A percentile compares a stretch with the other conserved stretches of the same genome.
Evolutionary conservation across 37 sponge, comb jelly and placozoan species (phyloP).

Genomic region (Chondrilla cf. caribensis): DNA sequence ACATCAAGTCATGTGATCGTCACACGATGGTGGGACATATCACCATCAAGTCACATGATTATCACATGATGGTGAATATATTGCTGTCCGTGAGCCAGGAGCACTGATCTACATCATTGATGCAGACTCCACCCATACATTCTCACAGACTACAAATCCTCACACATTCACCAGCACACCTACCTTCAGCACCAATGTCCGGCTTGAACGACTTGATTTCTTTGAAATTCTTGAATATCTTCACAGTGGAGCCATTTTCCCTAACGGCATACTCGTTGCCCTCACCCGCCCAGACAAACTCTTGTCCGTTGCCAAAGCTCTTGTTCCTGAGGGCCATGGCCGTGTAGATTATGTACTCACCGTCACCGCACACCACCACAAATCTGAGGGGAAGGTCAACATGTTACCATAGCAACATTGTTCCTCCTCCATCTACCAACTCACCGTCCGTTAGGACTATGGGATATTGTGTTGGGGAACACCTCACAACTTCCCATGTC

Average conservation of each 20-base stretch:
- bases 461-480: constrained; percentile 89
- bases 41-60: too few relatives aligned
- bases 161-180: not conserved
- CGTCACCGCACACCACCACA: constrained; percentile 98
- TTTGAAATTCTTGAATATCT: constrained; percentile 95
- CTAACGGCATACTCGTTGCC: constrained; percentile 88
- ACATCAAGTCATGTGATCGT: too few relatives aligned
- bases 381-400: constrained; percentile 54
- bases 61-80: too few relatives aligned
- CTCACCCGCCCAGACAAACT: constrained; percentile 98
- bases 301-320: constrained; percentile 91
- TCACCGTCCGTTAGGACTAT: constrained; percentile 95
- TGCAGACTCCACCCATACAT: not conserved
- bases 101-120: not conserved
- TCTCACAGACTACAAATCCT: constrained; percentile 32
- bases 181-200: constrained; percentile 83
- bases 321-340: constrained; percentile 99
- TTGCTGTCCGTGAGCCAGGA: not conserved
- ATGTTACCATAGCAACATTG: not conserved
- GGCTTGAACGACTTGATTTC: constrained; percentile 93
- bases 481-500: constrained; percentile 99
- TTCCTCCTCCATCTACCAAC: not conserved
- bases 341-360: constrained; percentile 99
- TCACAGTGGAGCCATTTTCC: constrained; percentile 71
- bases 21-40: too few relatives aligned